Evolutionary conservation across 2,113 vertebrate species (phyloP), one percentile per base, ranked within the genome.

Genomic region (Solenodon paradoxus): DNA sequence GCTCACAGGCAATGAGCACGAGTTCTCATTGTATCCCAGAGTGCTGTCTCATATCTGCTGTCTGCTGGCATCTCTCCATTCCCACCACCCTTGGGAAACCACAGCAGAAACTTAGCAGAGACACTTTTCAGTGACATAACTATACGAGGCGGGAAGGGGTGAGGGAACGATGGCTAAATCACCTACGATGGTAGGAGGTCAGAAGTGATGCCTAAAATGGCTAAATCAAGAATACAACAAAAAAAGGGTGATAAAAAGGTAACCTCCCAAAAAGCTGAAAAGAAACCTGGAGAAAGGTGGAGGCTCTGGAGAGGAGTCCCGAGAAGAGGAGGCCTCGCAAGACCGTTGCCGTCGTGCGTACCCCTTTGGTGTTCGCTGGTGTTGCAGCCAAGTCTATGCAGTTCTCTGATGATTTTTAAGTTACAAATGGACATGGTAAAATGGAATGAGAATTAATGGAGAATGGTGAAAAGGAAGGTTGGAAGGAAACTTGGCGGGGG

Each of bases 391-490:
- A 61, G 17, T 69, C 9, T 87, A 4, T 74, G 24, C 35, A 51
- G 45, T 80, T 64, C 17, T 71, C n/a, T 72, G 55, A 69, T 87
- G 45, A n/a, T 77, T 89, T 96, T 86, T 51, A 78, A 77, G 51
- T 90, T 87, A 49, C 63, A 87, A 63, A 28, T 71, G 51, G 72
- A 55, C 42, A 16, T 49, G 35, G n/a, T 85, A 80, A 79, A 89
- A 61, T 71, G 61, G 66, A 42, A 42, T 63, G 40, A n/a, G 45
- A 79, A 55, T 81, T 93, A n/a, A 45, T 90, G 30, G 26, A 82
- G 26, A 82, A 13, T 24, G 40, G 30, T 87, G 30, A 40, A 61
- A 82, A 95, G 77, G 45, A 82, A 51, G 53, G 32, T 61, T 82
- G 30, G 28, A 89, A 93, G n/a, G 66, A 71, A 63, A 26, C 19